Evolutionary conservation across 2,797 vertebrate species (phyloP).

Genomic region (Gallinago nigripennis): DNA sequence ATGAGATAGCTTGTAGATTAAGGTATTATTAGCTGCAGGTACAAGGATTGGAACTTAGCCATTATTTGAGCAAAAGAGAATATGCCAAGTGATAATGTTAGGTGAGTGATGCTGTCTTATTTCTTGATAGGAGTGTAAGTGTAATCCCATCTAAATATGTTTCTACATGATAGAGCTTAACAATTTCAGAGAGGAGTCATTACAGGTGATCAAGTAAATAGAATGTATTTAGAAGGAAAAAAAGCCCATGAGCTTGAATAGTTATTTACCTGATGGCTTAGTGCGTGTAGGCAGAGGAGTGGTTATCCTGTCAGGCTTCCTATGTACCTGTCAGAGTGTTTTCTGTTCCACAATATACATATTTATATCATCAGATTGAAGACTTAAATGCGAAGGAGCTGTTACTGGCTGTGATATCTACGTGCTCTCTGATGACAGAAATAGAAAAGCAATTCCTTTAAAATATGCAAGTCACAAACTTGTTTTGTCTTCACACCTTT

Average conservation of each 20-base stretch:
- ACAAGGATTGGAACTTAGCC: background rate
- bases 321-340: conserved; percentile 16
- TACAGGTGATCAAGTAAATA: conserved; percentile 3
- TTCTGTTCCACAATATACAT: background rate
- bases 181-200: conserved; percentile 11
- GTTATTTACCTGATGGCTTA: background rate
- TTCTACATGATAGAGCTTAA: background rate
- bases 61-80: background rate
- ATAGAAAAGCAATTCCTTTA: background rate
- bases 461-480: background rate
- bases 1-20: background rate
- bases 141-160: background rate
- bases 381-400: background rate
- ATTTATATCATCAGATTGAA: conserved; percentile 37
- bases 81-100: background rate
- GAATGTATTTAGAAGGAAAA: conserved; percentile 1
- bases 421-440: background rate
- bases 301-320: conserved; percentile 45
- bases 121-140: background rate
- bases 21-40: conserved; percentile 21
- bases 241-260: background rate
- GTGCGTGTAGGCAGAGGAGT: background rate
- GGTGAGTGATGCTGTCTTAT: conserved; percentile 4
- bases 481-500: background rate
- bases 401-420: background rate